Percentiles rank a stretch among this genome's conserved stretches.
phyloP scores from a whole-genome alignment of 2,797 vertebrate genomes.

The Ptychobarbus kaznakovi region DNA sequence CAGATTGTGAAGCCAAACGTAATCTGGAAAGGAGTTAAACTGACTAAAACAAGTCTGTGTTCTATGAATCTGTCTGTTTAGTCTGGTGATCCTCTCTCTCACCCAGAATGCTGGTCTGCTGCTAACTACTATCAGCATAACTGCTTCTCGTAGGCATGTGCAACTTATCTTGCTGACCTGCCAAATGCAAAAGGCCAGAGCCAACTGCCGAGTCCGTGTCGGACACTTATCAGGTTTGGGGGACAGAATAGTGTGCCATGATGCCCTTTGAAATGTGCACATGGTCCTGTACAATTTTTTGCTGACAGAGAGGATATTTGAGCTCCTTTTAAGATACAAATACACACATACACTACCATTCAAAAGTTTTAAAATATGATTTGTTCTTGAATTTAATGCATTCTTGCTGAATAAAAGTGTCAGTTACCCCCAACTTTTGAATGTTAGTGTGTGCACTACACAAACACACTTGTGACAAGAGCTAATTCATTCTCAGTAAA shows the following conservation, averaged over 20 bases:
- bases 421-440: background rate
- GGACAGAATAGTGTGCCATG: background rate
- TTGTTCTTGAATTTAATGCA: background rate
- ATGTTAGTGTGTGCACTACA: background rate
- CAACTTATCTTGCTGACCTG: conserved; percentile 6
- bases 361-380: background rate
- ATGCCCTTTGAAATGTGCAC: conserved; percentile 1
- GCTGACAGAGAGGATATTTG: background rate
- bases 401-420: background rate
- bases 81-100: conserved; percentile 17
- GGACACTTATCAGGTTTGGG: conserved; percentile 4
- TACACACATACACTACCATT: background rate
- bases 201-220: background rate
- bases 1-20: background rate
- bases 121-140: conserved; percentile 1
- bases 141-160: conserved; percentile 24
- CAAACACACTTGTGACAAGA: background rate
- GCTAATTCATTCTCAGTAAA: background rate
- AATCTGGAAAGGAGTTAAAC: background rate
- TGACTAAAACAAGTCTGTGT: background rate
- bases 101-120: background rate
- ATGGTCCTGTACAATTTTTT: background rate
- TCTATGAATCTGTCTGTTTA: background rate
- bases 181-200: conserved; percentile 15
- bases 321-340: background rate